Evolutionary conservation across 2,113 vertebrate species (phyloP), one percentile per base, ranked within the genome.

Genomic region (Austrofundulus limnaeus): DNA sequence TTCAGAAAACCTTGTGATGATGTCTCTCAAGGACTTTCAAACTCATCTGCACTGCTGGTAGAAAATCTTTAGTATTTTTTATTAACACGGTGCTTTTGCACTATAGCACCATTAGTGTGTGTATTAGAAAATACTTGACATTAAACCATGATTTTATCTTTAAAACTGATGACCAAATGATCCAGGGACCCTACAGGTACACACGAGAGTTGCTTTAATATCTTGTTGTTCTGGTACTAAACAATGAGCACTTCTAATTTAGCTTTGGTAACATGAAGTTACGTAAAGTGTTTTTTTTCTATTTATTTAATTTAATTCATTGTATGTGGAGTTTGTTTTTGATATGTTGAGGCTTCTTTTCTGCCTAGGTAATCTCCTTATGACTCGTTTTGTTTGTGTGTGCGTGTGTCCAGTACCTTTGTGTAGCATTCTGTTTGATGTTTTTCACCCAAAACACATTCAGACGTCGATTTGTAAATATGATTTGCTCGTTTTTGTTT

Each of bases 241-340:
- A 45, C 57, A 64, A 49, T 24, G 52, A 83, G 78, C 86, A 85
- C 83, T 87, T 87, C 67, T 68, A 58, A 57, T 65, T 61, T 67
- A 75, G 61, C 71, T 83, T 62, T 65, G 61, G 58, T 38, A 66
- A 68, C 56, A 57, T 57, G 69, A 73, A 58, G 25, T 54, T 64
- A 71, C 74, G 70, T 56, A 60, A 75, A 70, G 37, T 75, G 80
- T 80, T 78, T 73, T 82, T n/a, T 81, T n/a, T n/a, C n/a, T 81
- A 91, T 87, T 90, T 91, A 91, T 91, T 61, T 88, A 72, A 89
- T 87, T 88, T 88, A 88, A 87, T 59, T 58, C 6, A 23, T 17
- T 79, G 19, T 86, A 60, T 64, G 72, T 79, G 34, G 37, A 73
- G 28, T 77, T 61, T 69, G 51, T 74, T 81, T n/a, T 25, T 77